Percentiles rank a stretch among this genome's conserved stretches.
phyloP scores from a whole-genome alignment of 2,113 vertebrate species.

The Sorex araneus region DNA sequence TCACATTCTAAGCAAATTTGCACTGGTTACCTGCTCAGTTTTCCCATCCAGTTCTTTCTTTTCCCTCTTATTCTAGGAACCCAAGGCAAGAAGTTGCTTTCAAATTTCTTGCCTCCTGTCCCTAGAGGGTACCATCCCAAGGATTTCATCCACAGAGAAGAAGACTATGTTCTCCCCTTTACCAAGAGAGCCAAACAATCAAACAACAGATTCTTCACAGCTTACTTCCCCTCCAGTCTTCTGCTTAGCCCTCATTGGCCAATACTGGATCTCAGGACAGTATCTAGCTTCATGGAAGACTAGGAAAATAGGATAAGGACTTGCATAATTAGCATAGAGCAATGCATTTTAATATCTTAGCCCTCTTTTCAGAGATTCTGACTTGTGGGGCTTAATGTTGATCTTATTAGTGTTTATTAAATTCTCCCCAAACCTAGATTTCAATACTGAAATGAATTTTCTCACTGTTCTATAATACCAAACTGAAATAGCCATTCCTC shows the following conservation, averaged over 20 bases:
- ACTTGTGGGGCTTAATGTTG: conserved; percentile 55
- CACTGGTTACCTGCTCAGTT: not conserved
- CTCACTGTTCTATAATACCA: not conserved
- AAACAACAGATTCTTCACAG: not conserved
- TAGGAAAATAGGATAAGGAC: not conserved
- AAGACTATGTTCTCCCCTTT: not conserved
- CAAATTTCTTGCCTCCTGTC: not conserved
- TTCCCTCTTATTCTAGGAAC: not conserved
- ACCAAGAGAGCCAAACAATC: conserved; percentile 30
- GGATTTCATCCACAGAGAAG: not conserved
- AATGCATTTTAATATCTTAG: not conserved
- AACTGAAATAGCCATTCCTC: not conserved
- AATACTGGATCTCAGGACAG: not conserved
- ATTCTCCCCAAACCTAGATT: conserved; percentile 34
- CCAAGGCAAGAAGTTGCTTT: not conserved
- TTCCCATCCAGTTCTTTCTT: not conserved
- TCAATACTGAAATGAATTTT: conserved; percentile 53
- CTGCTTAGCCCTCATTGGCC: conserved; percentile 5
- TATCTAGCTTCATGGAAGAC: not conserved
- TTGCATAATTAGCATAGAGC: not conserved
- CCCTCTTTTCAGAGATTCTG: conserved; percentile 37
- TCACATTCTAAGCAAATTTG: not conserved
- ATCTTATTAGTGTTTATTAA: conserved; percentile 45
- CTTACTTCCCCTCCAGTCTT: not conserved
- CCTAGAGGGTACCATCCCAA: conserved; percentile 4